Base-by-base conservation (phyloP, 2,113 vertebrate genomes). In the Bujurquina vittata region DNA sequence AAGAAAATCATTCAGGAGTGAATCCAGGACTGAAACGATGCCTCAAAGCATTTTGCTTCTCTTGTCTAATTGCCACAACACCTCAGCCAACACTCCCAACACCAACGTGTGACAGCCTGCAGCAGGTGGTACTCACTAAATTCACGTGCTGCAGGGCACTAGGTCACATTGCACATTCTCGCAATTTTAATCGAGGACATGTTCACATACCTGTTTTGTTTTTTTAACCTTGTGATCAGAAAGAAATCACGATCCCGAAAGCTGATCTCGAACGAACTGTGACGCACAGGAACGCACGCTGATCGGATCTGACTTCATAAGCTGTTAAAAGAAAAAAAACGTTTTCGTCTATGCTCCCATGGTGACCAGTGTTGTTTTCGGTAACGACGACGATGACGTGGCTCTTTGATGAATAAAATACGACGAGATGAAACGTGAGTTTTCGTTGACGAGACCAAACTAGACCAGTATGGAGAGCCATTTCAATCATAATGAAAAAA, bases 31-130 rank as follows among this genome's bases (percentile, higher is more conserved):
- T 52, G 29, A 75, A 18, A 75, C 43, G 10, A 57, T 7, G 35
- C 4, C 29, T 5, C 26, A 18, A 52, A 52, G 18, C 43, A 7
- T 57, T 23, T 57, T 63, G 22, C 52, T 59, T 78, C 2, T 9
- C 14, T 69, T 3, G n/a, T 80, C 56, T 86, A 73, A 83, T 55
- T 91, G 40, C 18, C 11, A 23, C 18, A n/a, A 10, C 4, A 26
- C 76, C 23, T 52, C 0, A 52, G 43, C 23, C 20, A 6, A 75
- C 43, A 62, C 11, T 65, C 29, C 29, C 74, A 55, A 67, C 88
- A 85, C 43, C 3, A 26, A 5, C 2, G 11, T 77, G 89, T 75
- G 83, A 91, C 77, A n/a, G 23, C 52, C 23, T 46, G 52, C 40
- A 10, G 61, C 43, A 43, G 78, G 43, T 9, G 58, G 46, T 18